A percentile compares a stretch with the other conserved stretches of the same genome.
Evolutionary conservation across 2,113 vertebrate species (phyloP).

Genomic region (Limnothrissa miodon): DNA sequence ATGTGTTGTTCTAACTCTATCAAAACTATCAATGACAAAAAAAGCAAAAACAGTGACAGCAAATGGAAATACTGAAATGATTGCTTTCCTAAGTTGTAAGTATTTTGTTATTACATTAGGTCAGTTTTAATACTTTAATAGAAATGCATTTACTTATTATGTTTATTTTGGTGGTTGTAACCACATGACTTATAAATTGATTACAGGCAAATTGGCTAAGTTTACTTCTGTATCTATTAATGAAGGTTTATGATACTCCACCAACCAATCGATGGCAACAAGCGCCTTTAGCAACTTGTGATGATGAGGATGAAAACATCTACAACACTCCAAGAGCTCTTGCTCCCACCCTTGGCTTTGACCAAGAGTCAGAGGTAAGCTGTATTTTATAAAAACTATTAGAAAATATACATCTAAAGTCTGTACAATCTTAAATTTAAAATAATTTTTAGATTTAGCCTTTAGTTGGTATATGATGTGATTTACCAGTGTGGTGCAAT

Average conservation of each 20-base stretch:
- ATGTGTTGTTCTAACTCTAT: too few relatives aligned
- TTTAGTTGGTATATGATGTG: too few relatives aligned
- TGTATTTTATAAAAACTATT: too few relatives aligned
- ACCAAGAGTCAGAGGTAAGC: constrained; percentile 66
- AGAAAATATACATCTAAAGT: too few relatives aligned
- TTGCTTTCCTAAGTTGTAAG: not conserved
- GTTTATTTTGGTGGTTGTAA: not conserved
- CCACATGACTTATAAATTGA: not conserved
- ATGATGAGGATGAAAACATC: constrained; percentile 64
- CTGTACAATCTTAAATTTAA: too few relatives aligned
- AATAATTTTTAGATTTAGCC: too few relatives aligned
- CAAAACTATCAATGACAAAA: too few relatives aligned
- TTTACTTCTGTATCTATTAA: constrained; percentile 33
- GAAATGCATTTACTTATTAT: not conserved
- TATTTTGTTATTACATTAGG: not conserved
- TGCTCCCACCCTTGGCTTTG: constrained; percentile 48
- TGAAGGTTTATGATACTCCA: constrained; percentile 78
- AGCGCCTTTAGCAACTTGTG: constrained; percentile 42
- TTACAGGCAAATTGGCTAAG: not conserved
- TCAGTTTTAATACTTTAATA: not conserved
- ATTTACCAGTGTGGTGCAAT: too few relatives aligned
- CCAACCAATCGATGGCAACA: constrained; percentile 71
- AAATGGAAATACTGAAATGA: too few relatives aligned
- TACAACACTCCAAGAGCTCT: constrained; percentile 74
- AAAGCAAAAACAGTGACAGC: too few relatives aligned